A percentile compares a stretch with the other conserved stretches of the same genome.
phyloP scores from a whole-genome alignment of 2,888 invertebrate species.

The Micoletzkya japonica region DNA sequence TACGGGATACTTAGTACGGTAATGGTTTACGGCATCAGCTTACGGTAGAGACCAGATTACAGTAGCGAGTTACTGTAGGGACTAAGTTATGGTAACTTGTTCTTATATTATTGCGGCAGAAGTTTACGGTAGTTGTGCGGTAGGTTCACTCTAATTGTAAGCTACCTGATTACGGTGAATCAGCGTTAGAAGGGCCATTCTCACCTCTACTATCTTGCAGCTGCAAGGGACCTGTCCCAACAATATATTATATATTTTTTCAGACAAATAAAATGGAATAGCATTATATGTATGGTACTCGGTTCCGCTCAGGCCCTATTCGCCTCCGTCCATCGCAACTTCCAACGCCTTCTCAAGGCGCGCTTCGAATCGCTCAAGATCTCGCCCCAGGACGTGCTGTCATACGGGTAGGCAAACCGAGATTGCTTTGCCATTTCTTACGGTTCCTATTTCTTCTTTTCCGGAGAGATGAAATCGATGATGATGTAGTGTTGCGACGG shows the following conservation, averaged over 20 bases:
- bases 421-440: background rate
- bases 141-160: too few species aligned
- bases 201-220: too few species aligned
- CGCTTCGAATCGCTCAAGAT: conserved; percentile 51
- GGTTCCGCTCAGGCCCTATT: conserved; percentile 44
- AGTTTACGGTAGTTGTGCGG: too few species aligned
- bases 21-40: too few species aligned
- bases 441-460: background rate
- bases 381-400: conserved; percentile 55
- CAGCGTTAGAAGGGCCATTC: too few species aligned
- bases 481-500: background rate
- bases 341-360: conserved; percentile 50
- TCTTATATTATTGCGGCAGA: too few species aligned
- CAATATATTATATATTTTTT: background rate
- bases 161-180: too few species aligned
- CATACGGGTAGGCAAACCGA: conserved; percentile 57
- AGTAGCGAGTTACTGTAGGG: background rate
- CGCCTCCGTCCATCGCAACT: conserved; percentile 55
- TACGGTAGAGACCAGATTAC: too few species aligned
- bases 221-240: too few species aligned
- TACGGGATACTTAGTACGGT: too few species aligned
- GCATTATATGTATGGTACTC: background rate
- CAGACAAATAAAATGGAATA: background rate
- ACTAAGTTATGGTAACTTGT: too few species aligned
- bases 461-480: background rate